phyloP scores from a whole-genome alignment of 2,113 vertebrate species.

The Rhadina sibilatrix region DNA sequence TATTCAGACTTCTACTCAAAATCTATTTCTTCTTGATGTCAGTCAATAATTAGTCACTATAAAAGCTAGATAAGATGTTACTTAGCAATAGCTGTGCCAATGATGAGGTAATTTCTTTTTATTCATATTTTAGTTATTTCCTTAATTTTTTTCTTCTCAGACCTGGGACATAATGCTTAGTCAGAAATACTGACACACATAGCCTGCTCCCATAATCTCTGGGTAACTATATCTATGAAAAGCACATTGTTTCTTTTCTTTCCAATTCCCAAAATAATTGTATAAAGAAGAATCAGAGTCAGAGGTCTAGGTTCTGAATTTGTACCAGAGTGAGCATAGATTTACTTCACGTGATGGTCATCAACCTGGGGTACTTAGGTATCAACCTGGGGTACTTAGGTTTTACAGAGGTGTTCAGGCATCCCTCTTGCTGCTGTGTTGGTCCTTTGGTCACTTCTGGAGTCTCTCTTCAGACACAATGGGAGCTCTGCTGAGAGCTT shows the following conservation, averaged over 20 bases:
- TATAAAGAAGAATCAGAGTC: background rate
- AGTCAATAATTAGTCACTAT: background rate
- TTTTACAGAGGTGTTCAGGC: background rate
- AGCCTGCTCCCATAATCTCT: background rate
- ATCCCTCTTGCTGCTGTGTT: background rate
- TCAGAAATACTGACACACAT: background rate
- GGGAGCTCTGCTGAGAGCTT: background rate
- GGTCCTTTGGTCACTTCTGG: background rate
- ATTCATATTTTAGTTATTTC: background rate
- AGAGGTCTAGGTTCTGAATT: background rate
- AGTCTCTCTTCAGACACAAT: background rate
- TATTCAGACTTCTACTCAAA: background rate
- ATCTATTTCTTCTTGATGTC: background rate
- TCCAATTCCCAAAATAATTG: background rate
- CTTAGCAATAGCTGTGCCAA: background rate
- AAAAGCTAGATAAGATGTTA: background rate
- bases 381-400: background rate
- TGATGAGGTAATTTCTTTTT: background rate
- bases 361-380: rapidly evolving
- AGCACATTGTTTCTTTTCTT: background rate
- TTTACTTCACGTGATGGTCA: background rate
- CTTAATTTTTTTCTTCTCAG: background rate
- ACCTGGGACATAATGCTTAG: background rate
- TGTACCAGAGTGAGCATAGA: background rate
- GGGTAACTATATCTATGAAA: background rate